phyloP scores from a whole-genome alignment of 2,797 vertebrate genomes.

The Scyliorhinus canicula region DNA sequence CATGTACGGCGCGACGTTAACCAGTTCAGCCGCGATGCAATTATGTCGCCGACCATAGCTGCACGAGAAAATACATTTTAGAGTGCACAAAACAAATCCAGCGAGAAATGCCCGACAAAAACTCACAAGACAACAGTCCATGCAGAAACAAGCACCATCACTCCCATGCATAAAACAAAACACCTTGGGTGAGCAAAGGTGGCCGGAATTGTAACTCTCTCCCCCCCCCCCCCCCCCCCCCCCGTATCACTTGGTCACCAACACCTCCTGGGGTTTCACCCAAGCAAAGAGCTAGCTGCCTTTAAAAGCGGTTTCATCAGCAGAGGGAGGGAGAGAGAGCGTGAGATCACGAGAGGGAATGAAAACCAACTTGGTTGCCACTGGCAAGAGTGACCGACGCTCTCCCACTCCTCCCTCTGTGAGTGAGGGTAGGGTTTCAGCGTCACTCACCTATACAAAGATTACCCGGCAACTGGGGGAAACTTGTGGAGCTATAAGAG shows the following conservation, averaged over 20 bases:
- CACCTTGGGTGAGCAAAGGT: not conserved
- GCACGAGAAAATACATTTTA: slow-evolving; percentile 29
- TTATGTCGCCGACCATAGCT: slow-evolving; percentile 28
- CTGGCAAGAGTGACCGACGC: not conserved
- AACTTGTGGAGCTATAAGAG: not conserved
- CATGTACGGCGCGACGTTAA: not conserved
- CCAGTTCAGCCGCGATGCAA: not conserved
- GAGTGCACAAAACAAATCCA: not conserved
- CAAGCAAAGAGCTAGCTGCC: not conserved
- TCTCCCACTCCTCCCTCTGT: not conserved
- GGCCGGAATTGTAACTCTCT: not conserved
- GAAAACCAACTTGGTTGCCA: not conserved
- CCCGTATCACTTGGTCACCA: not conserved
- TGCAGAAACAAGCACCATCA: not conserved
- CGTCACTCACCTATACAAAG: slow-evolving; percentile 7
- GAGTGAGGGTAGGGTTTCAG: not conserved
- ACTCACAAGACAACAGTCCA: not conserved
- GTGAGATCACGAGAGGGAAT: not conserved
- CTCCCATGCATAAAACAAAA: not conserved
- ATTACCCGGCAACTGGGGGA: not conserved
- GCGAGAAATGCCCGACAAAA: not conserved
- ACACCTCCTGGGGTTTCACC: not conserved
- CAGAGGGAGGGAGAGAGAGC: not conserved
- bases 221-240: not conserved
- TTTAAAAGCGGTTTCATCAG: not conserved